Base-by-base conservation (phyloP, 2,888 invertebrate species). In the Plagiodera versicolora region DNA sequence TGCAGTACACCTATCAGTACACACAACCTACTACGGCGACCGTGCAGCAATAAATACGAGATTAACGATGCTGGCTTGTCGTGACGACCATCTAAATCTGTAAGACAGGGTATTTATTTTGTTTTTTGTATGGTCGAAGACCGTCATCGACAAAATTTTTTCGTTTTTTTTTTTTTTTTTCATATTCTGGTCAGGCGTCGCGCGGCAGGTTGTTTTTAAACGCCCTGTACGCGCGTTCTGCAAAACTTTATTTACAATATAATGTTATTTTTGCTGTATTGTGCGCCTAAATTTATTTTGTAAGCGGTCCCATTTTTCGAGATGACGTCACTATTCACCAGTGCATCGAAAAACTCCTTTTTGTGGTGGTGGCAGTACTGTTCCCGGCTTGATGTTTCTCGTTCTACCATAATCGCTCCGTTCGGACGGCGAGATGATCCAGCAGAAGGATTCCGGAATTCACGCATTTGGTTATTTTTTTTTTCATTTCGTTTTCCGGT, bases 21-120 rank as follows among this genome's bases (percentile, higher is more conserved):
- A 86, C 81, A 74, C 89, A 79, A 79, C 83, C 89, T 32, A 86
- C 89, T 48, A 87, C 90, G 48, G 80, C 82, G 32, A 79, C 82
- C 32, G 90, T 90, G 57, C 90, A 90, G 78, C 90, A 90, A 84
- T 90, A 89, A 86, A 77, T 75, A 16, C 50, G 28, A 69, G 69
- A 28, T 30, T 47, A 45, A 44, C 30, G 51, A 28, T 44, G 24
- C 53, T 53, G 53, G 20, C 53, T 44, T 53, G 53, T 53, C 53
- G 53, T 24, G 28, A 53, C 39, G n/a, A 39, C 39, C 39, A 39
- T 39, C 39, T n/a, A 39, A 39, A 39, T 39, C 39, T 11, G 39
- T 53, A 16, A 19, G 18, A 45, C 53, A 53, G 53, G 53, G 53
- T 53, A 53, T 53, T 53, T 53, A n/a, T n/a, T n/a, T n/a, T n/a